These are phyloP conservation scores for Albula glossodonta DNA, from an alignment of 2,113 vertebrate species.

Conservation along the genomic window DNA sequence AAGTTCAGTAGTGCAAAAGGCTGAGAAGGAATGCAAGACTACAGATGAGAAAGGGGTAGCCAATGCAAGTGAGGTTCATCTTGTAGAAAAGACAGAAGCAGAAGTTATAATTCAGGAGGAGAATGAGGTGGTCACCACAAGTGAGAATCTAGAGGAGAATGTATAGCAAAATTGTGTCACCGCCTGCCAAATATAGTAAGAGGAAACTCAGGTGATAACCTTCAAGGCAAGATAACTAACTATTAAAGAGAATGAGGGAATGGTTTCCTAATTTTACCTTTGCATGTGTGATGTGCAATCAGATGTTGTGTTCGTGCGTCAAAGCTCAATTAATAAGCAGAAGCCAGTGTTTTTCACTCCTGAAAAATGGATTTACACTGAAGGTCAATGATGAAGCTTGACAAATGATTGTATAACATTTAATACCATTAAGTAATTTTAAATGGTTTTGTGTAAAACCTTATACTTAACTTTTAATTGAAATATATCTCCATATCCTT, in stretches of 20 bases:
- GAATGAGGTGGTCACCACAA: neutral
- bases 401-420: neutral
- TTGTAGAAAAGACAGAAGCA: slow-evolving; percentile 2
- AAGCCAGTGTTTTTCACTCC: neutral
- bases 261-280: neutral
- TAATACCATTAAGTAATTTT: no score
- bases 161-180: slow-evolving; percentile 16
- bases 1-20: neutral
- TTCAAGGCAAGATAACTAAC: neutral
- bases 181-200: neutral
- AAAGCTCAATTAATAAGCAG: neutral
- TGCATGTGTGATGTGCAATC: neutral
- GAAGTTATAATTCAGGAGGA: slow-evolving; percentile 19
- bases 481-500: neutral
- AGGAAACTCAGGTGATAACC: neutral
- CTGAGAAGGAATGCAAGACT: slow-evolving; percentile 8
- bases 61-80: neutral
- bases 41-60: neutral
- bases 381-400: neutral
- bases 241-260: neutral
- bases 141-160: slow-evolving; percentile 6
- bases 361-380: neutral
- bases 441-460: neutral
- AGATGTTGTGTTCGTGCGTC: neutral
- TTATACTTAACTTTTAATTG: neutral